These are phyloP conservation scores for Cremastinae sp. DNA, from an alignment of 2,888 invertebrate species.

Conservation along the genomic window DNA sequence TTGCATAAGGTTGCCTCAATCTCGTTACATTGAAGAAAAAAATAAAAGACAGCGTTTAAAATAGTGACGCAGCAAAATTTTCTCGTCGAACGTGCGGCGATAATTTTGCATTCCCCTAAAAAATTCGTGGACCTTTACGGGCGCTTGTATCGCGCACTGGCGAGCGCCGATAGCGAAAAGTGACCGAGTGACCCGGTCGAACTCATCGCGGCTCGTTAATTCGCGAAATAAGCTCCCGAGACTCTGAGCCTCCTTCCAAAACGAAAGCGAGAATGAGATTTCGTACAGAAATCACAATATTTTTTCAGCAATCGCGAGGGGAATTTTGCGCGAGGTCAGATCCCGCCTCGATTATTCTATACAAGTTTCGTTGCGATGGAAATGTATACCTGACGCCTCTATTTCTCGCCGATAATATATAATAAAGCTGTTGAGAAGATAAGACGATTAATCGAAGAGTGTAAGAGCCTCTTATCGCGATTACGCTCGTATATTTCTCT, in stretches of 20 bases:
- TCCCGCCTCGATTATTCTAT: background rate
- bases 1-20: slow-evolving; percentile 46
- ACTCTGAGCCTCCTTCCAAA: background rate
- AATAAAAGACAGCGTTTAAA: slow-evolving; percentile 18
- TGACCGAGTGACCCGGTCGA: slow-evolving; percentile 53
- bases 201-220: slow-evolving; percentile 46
- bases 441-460: background rate
- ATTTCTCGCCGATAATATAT: background rate
- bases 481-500: background rate
- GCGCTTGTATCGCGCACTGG: slow-evolving; percentile 2
- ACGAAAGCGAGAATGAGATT: too few relatives aligned
- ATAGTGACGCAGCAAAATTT: slow-evolving; percentile 47
- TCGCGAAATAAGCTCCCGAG: slow-evolving; percentile 7
- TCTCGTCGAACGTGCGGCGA: background rate
- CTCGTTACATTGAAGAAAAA: slow-evolving; percentile 7
- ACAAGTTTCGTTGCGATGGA: background rate
- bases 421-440: too few relatives aligned
- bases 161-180: slow-evolving; percentile 37
- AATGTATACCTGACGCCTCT: too few relatives aligned
- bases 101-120: slow-evolving; percentile 8
- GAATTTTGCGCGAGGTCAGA: background rate
- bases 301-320: too few relatives aligned
- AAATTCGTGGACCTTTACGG: background rate
- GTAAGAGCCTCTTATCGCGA: background rate
- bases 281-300: too few relatives aligned